Evolutionary conservation across 1,140 invertebrate species (phyloP).

Genomic region (Leptinotarsa undecemlineata): DNA sequence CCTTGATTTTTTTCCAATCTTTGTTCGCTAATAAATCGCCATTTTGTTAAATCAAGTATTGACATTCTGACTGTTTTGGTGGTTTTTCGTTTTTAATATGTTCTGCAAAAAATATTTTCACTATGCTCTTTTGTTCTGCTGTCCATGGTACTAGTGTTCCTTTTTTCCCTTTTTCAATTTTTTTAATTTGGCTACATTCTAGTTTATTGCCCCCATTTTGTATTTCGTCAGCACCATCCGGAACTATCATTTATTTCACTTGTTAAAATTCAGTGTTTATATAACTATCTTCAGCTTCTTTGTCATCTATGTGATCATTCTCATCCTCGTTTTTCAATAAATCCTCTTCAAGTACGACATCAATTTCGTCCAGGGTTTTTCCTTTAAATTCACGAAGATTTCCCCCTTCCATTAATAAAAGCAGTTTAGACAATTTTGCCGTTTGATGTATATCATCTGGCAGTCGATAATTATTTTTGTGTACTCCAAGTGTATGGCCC

Average conservation of each 20-base stretch:
- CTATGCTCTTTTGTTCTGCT: conserved; percentile 19
- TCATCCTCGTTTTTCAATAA: too few species aligned
- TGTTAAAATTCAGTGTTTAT: background rate
- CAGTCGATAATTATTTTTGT: too few species aligned
- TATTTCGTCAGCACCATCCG: background rate
- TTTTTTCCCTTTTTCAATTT: conserved; percentile 7
- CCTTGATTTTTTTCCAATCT: conserved; percentile 21
- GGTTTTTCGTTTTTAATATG: conserved; percentile 18
- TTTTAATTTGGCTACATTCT: conserved; percentile 48
- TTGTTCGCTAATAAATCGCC: conserved; percentile 19
- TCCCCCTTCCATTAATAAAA: too few species aligned
- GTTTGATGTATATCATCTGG: too few species aligned
- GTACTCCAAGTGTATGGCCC: too few species aligned
- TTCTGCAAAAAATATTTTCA: conserved; percentile 13
- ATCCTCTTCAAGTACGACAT: too few species aligned
- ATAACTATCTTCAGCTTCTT: too few species aligned
- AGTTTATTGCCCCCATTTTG: conserved; percentile 45
- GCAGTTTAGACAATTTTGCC: too few species aligned
- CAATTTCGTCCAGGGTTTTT: too few species aligned
- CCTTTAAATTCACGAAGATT: too few species aligned
- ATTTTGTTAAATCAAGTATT: conserved; percentile 9
- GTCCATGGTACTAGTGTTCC: background rate
- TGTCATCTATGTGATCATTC: too few species aligned
- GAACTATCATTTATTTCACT: background rate
- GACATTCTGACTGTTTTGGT: conserved; percentile 23